Evolutionary conservation across 2,888 invertebrate species (phyloP), one percentile per base, ranked within the genome.

Genomic region (Auanema freiburgensis): DNA sequence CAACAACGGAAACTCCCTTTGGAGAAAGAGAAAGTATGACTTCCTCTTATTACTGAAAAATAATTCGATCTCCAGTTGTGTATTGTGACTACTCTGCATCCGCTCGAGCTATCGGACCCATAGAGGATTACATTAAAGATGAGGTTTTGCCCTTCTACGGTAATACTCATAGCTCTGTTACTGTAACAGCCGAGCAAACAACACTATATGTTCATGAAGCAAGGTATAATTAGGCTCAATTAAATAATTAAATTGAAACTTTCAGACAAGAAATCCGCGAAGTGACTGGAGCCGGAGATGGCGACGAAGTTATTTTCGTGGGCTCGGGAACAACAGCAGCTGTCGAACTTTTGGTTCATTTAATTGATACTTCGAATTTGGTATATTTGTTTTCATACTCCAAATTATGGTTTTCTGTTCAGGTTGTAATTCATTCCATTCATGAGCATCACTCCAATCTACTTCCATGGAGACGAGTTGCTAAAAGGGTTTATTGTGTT

Each of bases 161-260:
- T 16, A 92, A 92, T 76, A 91, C 90, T 5, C 89, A 90, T 82
- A 89, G 91, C 1, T 91, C 91, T 5, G 89, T 91, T 41, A 90
- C 91, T 43, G 89, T 91, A 76, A 92, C 92, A 18, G 91, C 92
- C 21, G 88, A 92, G 57, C 93, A 93, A 86, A 91, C 92, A 58
- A 91, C 92, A 60, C 87, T 91, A 67, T 93, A 90, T 87, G 90
- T 92, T 90, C 92, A 87, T 85, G 86, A 86, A 71, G 85, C 86
- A 21, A 83, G 84, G 84, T 85, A 52, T 14, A 16, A 2, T n/a
- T 11, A 18, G n/a, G n/a, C n/a, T n/a, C n/a, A n/a, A n/a, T n/a
- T n/a, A n/a, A n/a, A n/a, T n/a, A n/a, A n/a, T n/a, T n/a, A n/a
- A n/a, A n/a, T n/a, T n/a, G n/a, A n/a, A n/a, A n/a, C n/a, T n/a